A percentile compares a stretch with the other conserved stretches of the same genome.
phyloP scores from a whole-genome alignment of 2,888 invertebrate genomes.

The Cremastinae sp. region DNA sequence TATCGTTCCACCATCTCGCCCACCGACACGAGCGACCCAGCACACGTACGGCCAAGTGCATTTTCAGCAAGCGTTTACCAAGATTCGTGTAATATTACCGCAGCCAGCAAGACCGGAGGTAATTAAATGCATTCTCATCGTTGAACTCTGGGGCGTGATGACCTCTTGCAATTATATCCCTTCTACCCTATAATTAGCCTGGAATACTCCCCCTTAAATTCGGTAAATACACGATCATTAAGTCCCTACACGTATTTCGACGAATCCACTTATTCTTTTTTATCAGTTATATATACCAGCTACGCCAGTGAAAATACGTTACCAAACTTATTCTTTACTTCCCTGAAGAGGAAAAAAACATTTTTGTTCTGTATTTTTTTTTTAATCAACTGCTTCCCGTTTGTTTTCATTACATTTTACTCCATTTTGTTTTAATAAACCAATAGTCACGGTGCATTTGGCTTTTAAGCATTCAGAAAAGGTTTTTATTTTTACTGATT shows the following conservation, averaged over 20 bases:
- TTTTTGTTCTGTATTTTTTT: not conserved
- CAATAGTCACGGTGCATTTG: too few species aligned
- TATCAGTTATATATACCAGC: not conserved
- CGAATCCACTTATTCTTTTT: not conserved
- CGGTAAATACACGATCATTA: constrained; percentile 22
- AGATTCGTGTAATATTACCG: constrained; percentile 54
- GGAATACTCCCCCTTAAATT: constrained; percentile 5
- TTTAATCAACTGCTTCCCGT: not conserved
- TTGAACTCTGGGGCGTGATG: constrained; percentile 44
- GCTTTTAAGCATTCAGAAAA: too few species aligned
- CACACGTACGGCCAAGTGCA: constrained; percentile 19
- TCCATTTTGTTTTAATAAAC: too few species aligned
- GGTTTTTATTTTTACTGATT: too few species aligned
- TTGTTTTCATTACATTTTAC: too few species aligned
- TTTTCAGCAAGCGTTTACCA: constrained; percentile 45
- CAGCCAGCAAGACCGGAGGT: constrained; percentile 32
- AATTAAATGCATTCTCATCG: constrained; percentile 53
- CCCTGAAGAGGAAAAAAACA: too few species aligned
- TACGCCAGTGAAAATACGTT: not conserved
- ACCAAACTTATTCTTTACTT: not conserved
- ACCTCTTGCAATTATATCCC: constrained; percentile 45
- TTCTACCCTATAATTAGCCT: not conserved
- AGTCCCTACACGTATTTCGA: not conserved
- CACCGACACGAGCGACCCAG: not conserved
- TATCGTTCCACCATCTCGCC: too few species aligned